A percentile compares a stretch with the other conserved stretches of the same genome.
phyloP scores from a whole-genome alignment of 2,113 vertebrate genomes.

The Amphiprion percula region DNA sequence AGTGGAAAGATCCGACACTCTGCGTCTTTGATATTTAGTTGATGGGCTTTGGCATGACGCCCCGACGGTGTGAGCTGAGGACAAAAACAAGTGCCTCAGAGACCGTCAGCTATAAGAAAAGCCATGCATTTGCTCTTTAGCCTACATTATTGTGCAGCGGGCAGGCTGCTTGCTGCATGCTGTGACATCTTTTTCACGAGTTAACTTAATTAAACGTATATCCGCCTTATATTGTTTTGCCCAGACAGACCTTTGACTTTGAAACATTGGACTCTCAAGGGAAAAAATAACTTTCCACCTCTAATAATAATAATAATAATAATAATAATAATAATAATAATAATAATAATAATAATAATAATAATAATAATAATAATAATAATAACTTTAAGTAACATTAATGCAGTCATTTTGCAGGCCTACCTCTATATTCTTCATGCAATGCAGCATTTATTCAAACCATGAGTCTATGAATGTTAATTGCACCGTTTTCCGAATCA shows the following conservation, averaged over 20 bases:
- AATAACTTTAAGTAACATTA: conserved; percentile 15
- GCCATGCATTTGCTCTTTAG: conserved; percentile 67
- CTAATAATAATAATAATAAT: conserved; percentile 12
- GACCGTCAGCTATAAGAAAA: conserved; percentile 67
- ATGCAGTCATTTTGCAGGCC: conserved; percentile 33
- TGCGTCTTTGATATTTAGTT: conserved; percentile 90
- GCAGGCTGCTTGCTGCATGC: conserved; percentile 75
- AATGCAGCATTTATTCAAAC: conserved; percentile 72
- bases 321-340: conserved; percentile 21
- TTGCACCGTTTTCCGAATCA: conserved; percentile 81
- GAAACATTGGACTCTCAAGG: background rate
- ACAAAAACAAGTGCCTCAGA: conserved; percentile 75
- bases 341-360: conserved; percentile 13
- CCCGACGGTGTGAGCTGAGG: conserved; percentile 73
- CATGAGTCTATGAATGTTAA: conserved; percentile 81
- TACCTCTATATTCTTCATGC: conserved; percentile 37
- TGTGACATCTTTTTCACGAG: conserved; percentile 82
- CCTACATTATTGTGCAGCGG: conserved; percentile 69
- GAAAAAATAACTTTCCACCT: background rate
- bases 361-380: conserved; percentile 1
- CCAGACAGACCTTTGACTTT: conserved; percentile 60
- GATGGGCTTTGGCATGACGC: conserved; percentile 85
- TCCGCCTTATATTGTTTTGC: conserved; percentile 71
- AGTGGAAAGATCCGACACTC: conserved; percentile 86
- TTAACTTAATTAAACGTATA: conserved; percentile 86